Conservation (phyloP, 2,113 vertebrate species). For the Cephalopterus ornatus region DNA sequence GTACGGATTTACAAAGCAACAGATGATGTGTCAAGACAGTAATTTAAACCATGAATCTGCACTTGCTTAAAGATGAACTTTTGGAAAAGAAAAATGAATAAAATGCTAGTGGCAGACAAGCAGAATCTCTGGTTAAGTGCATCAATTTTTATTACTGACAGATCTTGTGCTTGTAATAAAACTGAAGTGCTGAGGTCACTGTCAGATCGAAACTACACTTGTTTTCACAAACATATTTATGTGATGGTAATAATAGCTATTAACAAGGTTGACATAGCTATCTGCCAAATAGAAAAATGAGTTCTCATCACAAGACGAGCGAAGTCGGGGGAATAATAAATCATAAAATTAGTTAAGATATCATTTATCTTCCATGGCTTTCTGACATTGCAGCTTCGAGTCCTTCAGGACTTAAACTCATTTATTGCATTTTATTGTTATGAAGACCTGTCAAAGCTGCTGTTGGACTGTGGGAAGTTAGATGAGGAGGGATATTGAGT, state of each 20-base stretch:
- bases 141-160: slow-evolving; percentile 68
- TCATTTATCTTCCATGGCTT: slow-evolving; percentile 67
- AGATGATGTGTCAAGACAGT: slow-evolving; percentile 63
- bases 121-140: slow-evolving; percentile 51
- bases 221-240: slow-evolving; percentile 62
- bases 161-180: slow-evolving; percentile 51
- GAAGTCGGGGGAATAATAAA: slow-evolving; percentile 67
- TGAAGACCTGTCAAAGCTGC: slow-evolving; percentile 48
- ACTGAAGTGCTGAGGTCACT: slow-evolving; percentile 73
- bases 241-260: slow-evolving; percentile 60
- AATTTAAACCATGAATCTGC: slow-evolving; percentile 67
- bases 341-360: slow-evolving; percentile 77
- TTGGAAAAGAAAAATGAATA: slow-evolving; percentile 68
- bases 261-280: slow-evolving; percentile 61
- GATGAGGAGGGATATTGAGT: neutral
- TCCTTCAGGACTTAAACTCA: slow-evolving; percentile 59
- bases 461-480: neutral
- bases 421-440: slow-evolving; percentile 62
- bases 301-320: slow-evolving; percentile 55
- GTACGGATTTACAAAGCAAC: slow-evolving; percentile 38
- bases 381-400: slow-evolving; percentile 1
- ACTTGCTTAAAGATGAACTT: slow-evolving; percentile 72
- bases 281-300: slow-evolving; percentile 72
- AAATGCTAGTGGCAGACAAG: slow-evolving; percentile 54
- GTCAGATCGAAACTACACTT: neutral